Evolutionary conservation across 2,113 vertebrate genomes (phyloP).

Genomic region (Rallus limicola): DNA sequence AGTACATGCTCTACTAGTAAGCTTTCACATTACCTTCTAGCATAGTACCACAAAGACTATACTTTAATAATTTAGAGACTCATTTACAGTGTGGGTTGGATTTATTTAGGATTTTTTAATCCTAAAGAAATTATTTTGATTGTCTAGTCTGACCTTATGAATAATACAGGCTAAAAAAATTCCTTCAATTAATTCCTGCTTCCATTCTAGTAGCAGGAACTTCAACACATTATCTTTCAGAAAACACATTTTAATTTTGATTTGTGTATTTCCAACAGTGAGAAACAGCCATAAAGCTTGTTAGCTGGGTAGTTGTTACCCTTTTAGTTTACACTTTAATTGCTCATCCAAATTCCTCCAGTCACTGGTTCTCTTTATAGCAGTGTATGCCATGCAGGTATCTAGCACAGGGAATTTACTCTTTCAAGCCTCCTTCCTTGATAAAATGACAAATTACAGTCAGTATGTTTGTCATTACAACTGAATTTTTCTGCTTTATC

Average conservation of each 20-base stretch:
- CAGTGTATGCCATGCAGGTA: rapidly evolving
- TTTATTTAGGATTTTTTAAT: no score
- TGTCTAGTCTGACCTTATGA: slow-evolving; percentile 1
- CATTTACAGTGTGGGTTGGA: background rate
- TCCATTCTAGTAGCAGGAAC: background rate
- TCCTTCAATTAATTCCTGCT: background rate
- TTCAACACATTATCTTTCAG: background rate
- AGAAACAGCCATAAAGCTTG: background rate
- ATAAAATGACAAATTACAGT: background rate
- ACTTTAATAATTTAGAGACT: slow-evolving; percentile 18
- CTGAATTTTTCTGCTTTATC: background rate
- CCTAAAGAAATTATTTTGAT: slow-evolving; percentile 15
- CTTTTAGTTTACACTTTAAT: background rate
- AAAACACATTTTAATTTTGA: background rate
- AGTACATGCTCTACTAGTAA: background rate
- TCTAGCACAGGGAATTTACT: background rate
- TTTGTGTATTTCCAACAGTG: background rate
- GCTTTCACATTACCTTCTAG: background rate
- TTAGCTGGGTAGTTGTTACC: background rate
- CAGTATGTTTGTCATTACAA: background rate
- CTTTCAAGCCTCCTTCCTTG: background rate
- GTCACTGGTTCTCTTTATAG: background rate
- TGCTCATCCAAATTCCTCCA: background rate
- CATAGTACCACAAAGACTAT: background rate
- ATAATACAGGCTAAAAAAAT: slow-evolving; percentile 33